A percentile compares a stretch with the other conserved stretches of the same genome.
phyloP scores from a whole-genome alignment of 2,888 invertebrate genomes.

The Sclerodermus sp. region DNA sequence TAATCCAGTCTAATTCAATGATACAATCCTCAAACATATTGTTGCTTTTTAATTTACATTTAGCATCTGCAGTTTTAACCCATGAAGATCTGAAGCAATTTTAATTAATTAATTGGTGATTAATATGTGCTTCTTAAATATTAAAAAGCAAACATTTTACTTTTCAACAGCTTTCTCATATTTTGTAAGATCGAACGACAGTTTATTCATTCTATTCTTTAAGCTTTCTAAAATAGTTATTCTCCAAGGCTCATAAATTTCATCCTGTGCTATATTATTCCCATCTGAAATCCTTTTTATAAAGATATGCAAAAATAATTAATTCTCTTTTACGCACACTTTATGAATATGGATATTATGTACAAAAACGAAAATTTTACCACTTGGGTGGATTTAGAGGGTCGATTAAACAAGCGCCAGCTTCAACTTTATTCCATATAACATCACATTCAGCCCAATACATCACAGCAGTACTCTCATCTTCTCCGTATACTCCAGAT shows the following conservation, averaged over 20 bases:
- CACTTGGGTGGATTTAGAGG: constrained; percentile 77
- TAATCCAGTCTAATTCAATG: constrained; percentile 82
- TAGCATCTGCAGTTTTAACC: constrained; percentile 81
- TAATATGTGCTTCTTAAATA: neutral
- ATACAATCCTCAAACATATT: constrained; percentile 73
- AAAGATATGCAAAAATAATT: neutral
- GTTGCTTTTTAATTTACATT: constrained; percentile 60
- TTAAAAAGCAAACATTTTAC: constrained; percentile 29
- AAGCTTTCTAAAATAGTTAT: constrained; percentile 72
- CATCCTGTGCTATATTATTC: constrained; percentile 64
- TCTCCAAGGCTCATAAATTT: constrained; percentile 76
- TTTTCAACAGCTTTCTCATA: constrained; percentile 82
- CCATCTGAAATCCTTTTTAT: constrained; percentile 59
- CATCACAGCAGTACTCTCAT: constrained; percentile 71
- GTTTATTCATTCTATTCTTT: constrained; percentile 61
- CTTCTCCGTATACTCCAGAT: constrained; percentile 79
- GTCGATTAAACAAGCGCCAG: constrained; percentile 79
- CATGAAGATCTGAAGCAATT: constrained; percentile 67
- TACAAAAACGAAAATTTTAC: no score
- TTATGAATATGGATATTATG: no score
- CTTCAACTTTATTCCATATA: constrained; percentile 79
- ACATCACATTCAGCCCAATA: constrained; percentile 81
- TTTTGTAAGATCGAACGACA: constrained; percentile 61
- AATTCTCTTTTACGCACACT: no score
- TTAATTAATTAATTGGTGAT: constrained; percentile 1